Evolutionary conservation across 2,888 invertebrate species (phyloP).

Genomic region (Trichopoda pennipes): DNA sequence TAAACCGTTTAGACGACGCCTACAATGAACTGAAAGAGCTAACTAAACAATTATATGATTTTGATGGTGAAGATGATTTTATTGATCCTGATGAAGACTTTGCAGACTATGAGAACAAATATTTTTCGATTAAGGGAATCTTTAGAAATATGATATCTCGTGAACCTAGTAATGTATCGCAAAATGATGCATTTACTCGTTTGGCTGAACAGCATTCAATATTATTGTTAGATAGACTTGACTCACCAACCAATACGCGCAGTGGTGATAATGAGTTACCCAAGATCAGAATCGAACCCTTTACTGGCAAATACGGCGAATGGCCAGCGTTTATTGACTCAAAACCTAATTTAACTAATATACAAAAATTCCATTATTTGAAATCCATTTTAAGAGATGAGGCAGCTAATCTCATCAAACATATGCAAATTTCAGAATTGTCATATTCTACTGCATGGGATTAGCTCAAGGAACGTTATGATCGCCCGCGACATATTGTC

Average conservation of each 20-base stretch:
- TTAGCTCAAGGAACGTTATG: neutral
- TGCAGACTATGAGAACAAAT: constrained; percentile 28
- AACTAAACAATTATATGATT: constrained; percentile 15
- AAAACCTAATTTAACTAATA: neutral
- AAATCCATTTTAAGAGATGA: constrained; percentile 6
- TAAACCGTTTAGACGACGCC: neutral
- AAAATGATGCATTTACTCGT: constrained; percentile 13
- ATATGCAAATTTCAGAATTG: neutral
- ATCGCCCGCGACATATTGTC: neutral
- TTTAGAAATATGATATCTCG: neutral
- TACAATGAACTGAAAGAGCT: constrained; percentile 7
- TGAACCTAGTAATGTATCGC: neutral
- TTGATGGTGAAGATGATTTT: constrained; percentile 4
- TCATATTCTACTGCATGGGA: neutral
- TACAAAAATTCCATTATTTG: constrained; percentile 4
- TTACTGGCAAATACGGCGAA: constrained; percentile 59
- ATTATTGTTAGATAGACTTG: neutral
- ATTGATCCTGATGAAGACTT: constrained; percentile 28
- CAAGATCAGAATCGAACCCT: constrained; percentile 42
- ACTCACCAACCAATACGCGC: neutral
- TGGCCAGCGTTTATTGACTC: constrained; percentile 51
- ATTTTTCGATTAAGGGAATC: constrained; percentile 14
- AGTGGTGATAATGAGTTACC: constrained; percentile 31
- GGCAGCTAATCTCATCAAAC: constrained; percentile 5
- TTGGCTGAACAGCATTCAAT: constrained; percentile 26